Base-by-base conservation (phyloP, 2,888 invertebrate species). In the Melitaea athalia region DNA sequence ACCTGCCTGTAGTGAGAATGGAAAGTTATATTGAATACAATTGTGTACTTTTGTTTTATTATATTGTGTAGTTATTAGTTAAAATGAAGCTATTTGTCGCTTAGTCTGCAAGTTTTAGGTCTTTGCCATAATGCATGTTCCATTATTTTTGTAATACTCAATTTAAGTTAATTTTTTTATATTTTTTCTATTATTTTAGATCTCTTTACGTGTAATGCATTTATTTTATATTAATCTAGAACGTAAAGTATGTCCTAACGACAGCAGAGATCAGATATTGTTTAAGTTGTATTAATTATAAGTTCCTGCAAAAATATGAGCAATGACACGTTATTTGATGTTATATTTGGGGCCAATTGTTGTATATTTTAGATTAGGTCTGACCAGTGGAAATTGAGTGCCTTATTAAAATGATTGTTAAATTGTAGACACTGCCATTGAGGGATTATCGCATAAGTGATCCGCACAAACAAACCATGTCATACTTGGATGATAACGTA, bases 71-170 rank as follows among this genome's bases (percentile, higher is more conserved):
- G 88, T 83, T 86, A 72, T 88, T 76, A 84, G 82, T 81, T 79
- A 81, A 88, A 89, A 88, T 84, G 89, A 92, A 87, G 92, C 92
- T 91, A 90, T 90, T 88, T 86, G 74, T 86, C 87, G 91, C 91
- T 90, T 89, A 88, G 88, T 89, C 86, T 90, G 90, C 91, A 87
- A 88, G 83, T 88, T 89, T 85, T 90, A 91, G 89, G 90, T 89
- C 86, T 92, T 90, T 92, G 93, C 93, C 93, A 93, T 93, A 93
- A 91, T 89, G 92, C 93, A 93, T 91, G 93, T 93, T 93, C 93
- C 93, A 92, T 91, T 90, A 85, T 89, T 85, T 85, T 87, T 87
- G 88, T 92, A 93, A 93, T 93, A 93, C 93, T 93, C 93, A 93
- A 70, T 85, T 77, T 85, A 89, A 91, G 88, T 88, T 90, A 88